Percentiles rank a stretch among this genome's conserved stretches.
Evolutionary conservation across 2,888 invertebrate genomes (phyloP).

Genomic region (Hyppa rectilinea): DNA sequence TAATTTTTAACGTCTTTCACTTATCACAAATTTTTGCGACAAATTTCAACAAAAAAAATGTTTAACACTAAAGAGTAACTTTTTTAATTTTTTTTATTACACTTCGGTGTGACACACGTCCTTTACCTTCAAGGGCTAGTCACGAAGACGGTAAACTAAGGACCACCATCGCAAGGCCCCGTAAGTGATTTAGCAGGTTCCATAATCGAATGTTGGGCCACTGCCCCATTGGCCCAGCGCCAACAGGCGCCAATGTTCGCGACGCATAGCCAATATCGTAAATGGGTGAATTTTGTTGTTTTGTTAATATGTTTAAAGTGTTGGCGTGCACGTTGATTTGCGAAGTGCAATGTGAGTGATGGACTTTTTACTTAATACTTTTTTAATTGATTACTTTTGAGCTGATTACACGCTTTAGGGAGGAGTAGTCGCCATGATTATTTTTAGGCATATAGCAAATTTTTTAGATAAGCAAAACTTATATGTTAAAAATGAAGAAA

Average conservation of each 20-base stretch:
- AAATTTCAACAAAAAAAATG: background rate
- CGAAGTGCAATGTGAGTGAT: constrained; percentile 18
- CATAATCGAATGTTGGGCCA: constrained; percentile 78
- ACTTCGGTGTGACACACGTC: constrained; percentile 45
- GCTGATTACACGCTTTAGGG: background rate
- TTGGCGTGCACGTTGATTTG: constrained; percentile 29
- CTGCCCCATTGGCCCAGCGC: constrained; percentile 73
- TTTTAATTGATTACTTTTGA: background rate
- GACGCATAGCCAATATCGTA: constrained; percentile 68
- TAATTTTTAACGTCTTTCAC: no score
- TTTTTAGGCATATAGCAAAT: background rate
- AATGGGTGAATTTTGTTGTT: constrained; percentile 67
- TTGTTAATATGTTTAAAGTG: constrained; percentile 35
- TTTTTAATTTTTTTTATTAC: constrained; percentile 9
- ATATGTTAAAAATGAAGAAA: background rate
- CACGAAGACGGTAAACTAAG: constrained; percentile 76
- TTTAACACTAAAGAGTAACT: background rate
- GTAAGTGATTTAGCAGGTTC: constrained; percentile 86
- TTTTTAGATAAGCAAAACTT: background rate
- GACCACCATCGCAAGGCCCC: constrained; percentile 71
- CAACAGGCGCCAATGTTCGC: constrained; percentile 65
- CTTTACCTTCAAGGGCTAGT: constrained; percentile 26
- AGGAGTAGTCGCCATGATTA: background rate
- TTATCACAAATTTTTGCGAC: background rate
- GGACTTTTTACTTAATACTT: constrained; percentile 4